Base-by-base conservation (phyloP, 2,888 invertebrate species). In the Drosophila ezoana region DNA sequence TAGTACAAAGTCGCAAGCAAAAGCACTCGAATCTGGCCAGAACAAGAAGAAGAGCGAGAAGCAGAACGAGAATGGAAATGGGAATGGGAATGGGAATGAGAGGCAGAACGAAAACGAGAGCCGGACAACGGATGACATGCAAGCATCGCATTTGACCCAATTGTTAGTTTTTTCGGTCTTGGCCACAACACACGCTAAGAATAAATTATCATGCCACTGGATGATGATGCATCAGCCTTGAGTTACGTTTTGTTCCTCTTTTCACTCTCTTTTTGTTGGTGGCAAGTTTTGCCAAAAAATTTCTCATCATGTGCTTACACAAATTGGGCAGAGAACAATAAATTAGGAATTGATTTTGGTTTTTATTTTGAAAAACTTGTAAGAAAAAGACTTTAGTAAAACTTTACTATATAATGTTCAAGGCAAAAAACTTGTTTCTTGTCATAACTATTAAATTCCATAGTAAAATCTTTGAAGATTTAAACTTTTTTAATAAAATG, bases 191-290 rank as follows among this genome's bases (percentile, higher is more conserved):
- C 59, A 70, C 47, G 78, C 81, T 61, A 62, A 69, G 76, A 83
- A 76, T 76, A 80, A 69, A 66, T 56, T 56, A 58, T 58, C 57
- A 51, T 62, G 68, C 68, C 65, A 75, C 68, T 61, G 65, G 45
- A 68, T 61, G 61, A 79, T 69, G 70, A 79, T 69, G 70, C 76
- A 69, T 72, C 58, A 82, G 76, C 74, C 74, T 74, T 74, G 74
- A 70, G 57, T 20, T 51, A 47, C 48, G 60, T 51, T 32, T 40
- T 38, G 10, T 52, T 23, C 28, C 28, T 8, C 52, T 51, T 49
- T 44, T 49, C 47, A 18, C 38, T 18, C 3, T 44, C 37, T 38
- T 44, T 33, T 20, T 43, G 10, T 20, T 43, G 10, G 16, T 20
- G 5, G 4, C 16, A 40, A 49, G 18, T 35, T 57, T 53, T 60